Conservation (phyloP, 2,113 vertebrate species). For the Microcebus lehilahytsara region DNA sequence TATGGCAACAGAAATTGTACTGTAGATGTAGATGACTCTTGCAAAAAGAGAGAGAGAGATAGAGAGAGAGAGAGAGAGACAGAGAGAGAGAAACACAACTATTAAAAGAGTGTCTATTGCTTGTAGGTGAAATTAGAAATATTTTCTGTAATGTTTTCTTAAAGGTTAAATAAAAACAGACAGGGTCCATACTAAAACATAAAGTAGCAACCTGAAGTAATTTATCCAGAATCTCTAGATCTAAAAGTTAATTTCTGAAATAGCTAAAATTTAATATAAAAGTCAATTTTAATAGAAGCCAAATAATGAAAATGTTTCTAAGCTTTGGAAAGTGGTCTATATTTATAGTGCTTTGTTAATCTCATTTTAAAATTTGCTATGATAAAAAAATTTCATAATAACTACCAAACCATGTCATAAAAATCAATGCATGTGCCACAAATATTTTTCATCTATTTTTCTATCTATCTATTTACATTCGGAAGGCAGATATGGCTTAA, state of each 20-base stretch:
- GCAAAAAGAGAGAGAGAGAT: background rate
- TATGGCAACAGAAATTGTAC: background rate
- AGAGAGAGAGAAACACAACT: background rate
- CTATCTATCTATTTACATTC: background rate
- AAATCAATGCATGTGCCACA: background rate
- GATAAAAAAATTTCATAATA: conserved; percentile 20
- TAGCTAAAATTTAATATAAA: conserved; percentile 29
- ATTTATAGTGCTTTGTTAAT: background rate
- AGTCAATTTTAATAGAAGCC: conserved; percentile 29
- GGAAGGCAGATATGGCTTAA: background rate
- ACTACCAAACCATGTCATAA: background rate
- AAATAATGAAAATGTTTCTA: conserved; percentile 46
- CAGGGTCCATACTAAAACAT: background rate
- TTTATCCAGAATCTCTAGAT: background rate
- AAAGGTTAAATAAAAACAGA: conserved; percentile 50
- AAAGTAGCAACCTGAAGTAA: conserved; percentile 34
- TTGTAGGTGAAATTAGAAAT: conserved; percentile 12
- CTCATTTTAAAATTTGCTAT: conserved; percentile 45
- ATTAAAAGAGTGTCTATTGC: background rate
- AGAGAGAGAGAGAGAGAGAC: no score
- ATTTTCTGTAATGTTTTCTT: conserved; percentile 32
- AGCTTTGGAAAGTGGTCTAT: background rate
- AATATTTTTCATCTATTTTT: background rate
- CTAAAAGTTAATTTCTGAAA: conserved; percentile 17
- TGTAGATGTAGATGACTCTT: conserved; percentile 3